Evolutionary conservation across 2,113 vertebrate genomes (phyloP).

Genomic region (Accipiter cooperii): DNA sequence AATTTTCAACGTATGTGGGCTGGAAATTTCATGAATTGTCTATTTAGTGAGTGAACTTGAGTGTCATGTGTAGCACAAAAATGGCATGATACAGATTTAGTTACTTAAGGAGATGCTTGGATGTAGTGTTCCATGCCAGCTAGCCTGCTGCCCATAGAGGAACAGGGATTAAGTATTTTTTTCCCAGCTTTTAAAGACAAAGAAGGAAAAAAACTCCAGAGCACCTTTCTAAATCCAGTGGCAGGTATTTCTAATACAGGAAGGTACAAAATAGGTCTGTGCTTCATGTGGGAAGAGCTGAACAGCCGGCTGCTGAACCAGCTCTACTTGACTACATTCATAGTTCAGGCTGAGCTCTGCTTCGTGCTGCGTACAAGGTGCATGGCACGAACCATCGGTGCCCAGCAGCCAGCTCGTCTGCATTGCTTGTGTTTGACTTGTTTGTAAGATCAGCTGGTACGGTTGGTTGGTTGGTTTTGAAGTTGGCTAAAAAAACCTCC

Average conservation of each 20-base stretch:
- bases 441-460: not conserved
- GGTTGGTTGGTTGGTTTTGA: not conserved
- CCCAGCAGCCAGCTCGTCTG: not conserved
- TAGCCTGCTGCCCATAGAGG: not conserved
- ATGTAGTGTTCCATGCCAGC: not conserved
- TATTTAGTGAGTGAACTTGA: not conserved
- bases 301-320: accelerated
- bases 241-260: not conserved
- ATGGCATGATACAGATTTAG: not conserved
- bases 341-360: not conserved
- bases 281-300: not conserved
- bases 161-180: not conserved
- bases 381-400: accelerated
- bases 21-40: not conserved
- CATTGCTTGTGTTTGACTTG: not conserved
- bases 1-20: not conserved
- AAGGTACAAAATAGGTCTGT: not conserved
- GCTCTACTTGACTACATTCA: accelerated
- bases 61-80: not conserved
- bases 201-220: not conserved
- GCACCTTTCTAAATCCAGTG: not conserved
- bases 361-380: accelerated
- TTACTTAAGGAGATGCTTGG: not conserved
- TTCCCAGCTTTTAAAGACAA: not conserved
- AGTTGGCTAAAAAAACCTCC: not conserved